Evolutionary conservation across 2,797 vertebrate species (phyloP).

Genomic region (Lutjanus campechanus): DNA sequence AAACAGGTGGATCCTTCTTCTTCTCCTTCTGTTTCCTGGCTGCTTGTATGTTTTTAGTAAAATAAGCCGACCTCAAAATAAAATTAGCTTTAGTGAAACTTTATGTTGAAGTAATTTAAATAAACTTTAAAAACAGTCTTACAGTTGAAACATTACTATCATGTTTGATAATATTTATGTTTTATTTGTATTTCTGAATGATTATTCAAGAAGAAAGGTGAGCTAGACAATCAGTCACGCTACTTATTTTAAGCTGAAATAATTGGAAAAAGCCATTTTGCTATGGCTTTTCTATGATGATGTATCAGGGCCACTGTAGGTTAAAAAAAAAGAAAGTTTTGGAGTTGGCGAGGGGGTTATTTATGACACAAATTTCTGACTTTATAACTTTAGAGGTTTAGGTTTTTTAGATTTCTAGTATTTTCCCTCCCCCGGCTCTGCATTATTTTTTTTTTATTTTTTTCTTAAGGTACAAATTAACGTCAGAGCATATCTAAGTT

Average conservation of each 20-base stretch:
- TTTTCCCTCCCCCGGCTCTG: too few relatives aligned
- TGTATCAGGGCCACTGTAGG: too few relatives aligned
- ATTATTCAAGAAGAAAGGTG: slow-evolving; percentile 33
- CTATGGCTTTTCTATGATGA: background rate
- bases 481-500: too few relatives aligned
- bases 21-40: background rate
- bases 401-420: too few relatives aligned
- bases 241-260: slow-evolving; percentile 40
- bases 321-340: too few relatives aligned
- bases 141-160: slow-evolving; percentile 5
- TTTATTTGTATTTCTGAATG: slow-evolving; percentile 32
- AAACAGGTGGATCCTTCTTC: slow-evolving; percentile 24
- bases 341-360: too few relatives aligned
- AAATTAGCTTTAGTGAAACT: slow-evolving; percentile 49
- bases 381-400: too few relatives aligned
- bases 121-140: slow-evolving; percentile 20
- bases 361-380: too few relatives aligned
- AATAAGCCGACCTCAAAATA: slow-evolving; percentile 51
- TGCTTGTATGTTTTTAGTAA: slow-evolving; percentile 41
- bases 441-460: too few relatives aligned
- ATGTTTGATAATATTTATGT: slow-evolving; percentile 27
- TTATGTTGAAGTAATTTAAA: slow-evolving; percentile 38
- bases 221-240: slow-evolving; percentile 66
- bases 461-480: too few relatives aligned
- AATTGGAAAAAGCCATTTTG: slow-evolving; percentile 39